Conservation (phyloP, 1,140 invertebrate species). For the Ylistrum balloti region DNA sequence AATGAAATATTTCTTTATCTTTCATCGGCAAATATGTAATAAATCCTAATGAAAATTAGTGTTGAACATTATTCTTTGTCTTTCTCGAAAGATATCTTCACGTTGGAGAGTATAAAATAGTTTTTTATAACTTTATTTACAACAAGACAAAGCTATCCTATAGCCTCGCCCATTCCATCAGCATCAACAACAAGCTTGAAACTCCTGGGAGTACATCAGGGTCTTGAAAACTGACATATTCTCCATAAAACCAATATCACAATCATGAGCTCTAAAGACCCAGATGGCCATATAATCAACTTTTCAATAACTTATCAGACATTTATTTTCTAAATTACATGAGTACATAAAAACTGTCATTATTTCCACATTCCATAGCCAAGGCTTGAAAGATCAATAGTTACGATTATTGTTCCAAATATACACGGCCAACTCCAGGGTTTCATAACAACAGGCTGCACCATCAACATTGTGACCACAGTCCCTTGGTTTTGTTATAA, state of each 20-base stretch:
- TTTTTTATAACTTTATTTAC: background rate
- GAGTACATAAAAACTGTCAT: conserved; percentile 12
- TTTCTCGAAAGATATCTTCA: too few species aligned
- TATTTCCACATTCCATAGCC: background rate
- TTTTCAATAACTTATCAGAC: conserved; percentile 27
- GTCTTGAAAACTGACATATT: background rate
- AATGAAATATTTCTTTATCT: too few species aligned
- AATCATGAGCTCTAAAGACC: conserved; percentile 4
- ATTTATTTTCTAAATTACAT: conserved; percentile 40
- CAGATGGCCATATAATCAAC: conserved; percentile 33
- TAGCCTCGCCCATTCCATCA: background rate
- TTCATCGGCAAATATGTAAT: too few species aligned
- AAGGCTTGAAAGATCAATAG: conserved; percentile 9
- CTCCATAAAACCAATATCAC: background rate
- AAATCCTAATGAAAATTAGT: too few species aligned
- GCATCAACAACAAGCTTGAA: conserved; percentile 8
- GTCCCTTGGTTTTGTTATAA: background rate
- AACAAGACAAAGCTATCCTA: background rate
- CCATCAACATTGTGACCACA: background rate
- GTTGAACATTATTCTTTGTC: too few species aligned
- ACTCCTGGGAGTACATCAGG: conserved; percentile 14
- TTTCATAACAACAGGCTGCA: background rate
- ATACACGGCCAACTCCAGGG: background rate
- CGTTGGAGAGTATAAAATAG: background rate
- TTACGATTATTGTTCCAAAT: background rate